Conservation (phyloP, 2,888 invertebrate genomes). For the Morpho achilles region DNA sequence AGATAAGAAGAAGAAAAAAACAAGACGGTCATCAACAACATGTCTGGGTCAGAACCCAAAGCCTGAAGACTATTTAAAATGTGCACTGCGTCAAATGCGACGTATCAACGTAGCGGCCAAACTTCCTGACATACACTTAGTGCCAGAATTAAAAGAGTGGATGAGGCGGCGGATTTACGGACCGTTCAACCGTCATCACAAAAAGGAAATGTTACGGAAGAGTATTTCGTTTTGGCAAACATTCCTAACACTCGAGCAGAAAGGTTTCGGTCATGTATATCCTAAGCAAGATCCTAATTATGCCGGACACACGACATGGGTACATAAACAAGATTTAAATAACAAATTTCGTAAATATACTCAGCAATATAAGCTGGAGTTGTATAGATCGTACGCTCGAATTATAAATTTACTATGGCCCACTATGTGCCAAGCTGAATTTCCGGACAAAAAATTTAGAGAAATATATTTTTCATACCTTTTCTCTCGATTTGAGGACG, state of each 20-base stretch:
- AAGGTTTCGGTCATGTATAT: conserved; percentile 45
- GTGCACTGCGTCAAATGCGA: conserved; percentile 51
- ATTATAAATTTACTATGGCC: conserved; percentile 60
- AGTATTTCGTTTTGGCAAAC: conserved; percentile 49
- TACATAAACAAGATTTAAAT: conserved; percentile 47
- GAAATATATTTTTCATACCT: conserved; percentile 66
- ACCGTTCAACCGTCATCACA: conserved; percentile 38
- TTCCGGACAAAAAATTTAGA: conserved; percentile 64
- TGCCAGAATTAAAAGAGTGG: conserved; percentile 64
- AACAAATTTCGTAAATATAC: conserved; percentile 47
- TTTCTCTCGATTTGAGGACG: conserved; percentile 43
- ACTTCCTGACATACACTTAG: conserved; percentile 57
- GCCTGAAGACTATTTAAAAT: conserved; percentile 57
- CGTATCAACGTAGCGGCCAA: conserved; percentile 55
- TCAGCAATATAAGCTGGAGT: conserved; percentile 41
- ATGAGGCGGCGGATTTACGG: conserved; percentile 62
- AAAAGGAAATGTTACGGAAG: conserved; percentile 37
- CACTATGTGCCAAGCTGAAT: conserved; percentile 58
- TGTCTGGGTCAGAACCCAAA: conserved; percentile 51
- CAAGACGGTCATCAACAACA: conserved; percentile 38
- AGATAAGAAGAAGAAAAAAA: conserved; percentile 39
- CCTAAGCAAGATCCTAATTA: conserved; percentile 42
- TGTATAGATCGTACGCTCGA: conserved; percentile 50
- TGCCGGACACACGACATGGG: conserved; percentile 47
- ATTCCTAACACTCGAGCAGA: conserved; percentile 40